Base-by-base conservation (phyloP, 1,140 invertebrate species). In the Grapholita molesta region DNA sequence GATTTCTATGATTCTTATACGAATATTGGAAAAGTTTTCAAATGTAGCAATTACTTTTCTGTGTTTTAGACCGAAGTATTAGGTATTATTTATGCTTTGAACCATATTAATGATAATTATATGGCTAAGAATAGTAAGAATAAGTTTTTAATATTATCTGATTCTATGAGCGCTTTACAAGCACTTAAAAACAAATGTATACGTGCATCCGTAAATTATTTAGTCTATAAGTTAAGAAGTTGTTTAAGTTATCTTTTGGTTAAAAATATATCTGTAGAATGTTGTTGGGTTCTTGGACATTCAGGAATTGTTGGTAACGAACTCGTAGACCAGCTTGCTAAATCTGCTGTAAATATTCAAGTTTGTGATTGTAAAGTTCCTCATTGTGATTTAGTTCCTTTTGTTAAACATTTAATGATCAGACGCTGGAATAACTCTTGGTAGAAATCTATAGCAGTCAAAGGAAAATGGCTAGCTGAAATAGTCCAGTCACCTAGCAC, bases 401-500 rank as follows among this genome's bases (percentile, higher is more conserved):
- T 12, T 55, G 6, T 67, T 11, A 67, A 67, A 35, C 5, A 55
- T 9, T 21, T 33, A 12, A 55, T 67, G 52, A 28, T 67, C 9
- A 53, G 32, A 11, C 52, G 66, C 2, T 67, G 66, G 66, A 23
- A 48, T 2, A 55, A 33, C 1, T 32, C n/a, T 9, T 24, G 53
- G 18, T 4, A 30, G 6, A 24, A 12, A 15, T 33, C 48, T 32
- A 55, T 28, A 67, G 32, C 11, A 23, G 9, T 55, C 9, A 67
- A 67, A 55, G 66, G 66, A 33, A 67, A 55, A 55, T 67, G 66
- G 66, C 30, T 67, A 28, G 66, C 66, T 55, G 52, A 33, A 15
- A 67, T n/a, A n/a, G n/a, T n/a, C n/a, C n/a, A n/a, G n/a, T n/a
- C n/a, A n/a, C n/a, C n/a, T n/a, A n/a, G n/a, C n/a, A n/a, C n/a